phyloP scores from a whole-genome alignment of 2,113 vertebrate species.

The Tringa solitaria region DNA sequence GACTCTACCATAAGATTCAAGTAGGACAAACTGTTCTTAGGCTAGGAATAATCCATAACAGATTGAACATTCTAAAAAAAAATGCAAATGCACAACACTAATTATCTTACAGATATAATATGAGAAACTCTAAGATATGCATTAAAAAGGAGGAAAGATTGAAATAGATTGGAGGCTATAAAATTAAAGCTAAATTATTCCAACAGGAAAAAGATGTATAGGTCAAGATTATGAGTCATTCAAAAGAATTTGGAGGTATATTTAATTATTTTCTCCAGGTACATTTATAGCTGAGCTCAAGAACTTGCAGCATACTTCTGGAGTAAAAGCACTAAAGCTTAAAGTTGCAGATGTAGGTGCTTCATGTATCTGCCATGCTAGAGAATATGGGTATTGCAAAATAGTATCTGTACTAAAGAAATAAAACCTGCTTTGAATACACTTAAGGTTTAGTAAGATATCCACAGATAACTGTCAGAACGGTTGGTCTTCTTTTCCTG shows the following conservation, averaged over 20 bases:
- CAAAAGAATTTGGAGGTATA: background rate
- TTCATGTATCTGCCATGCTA: background rate
- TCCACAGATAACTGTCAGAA: background rate
- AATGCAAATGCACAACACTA: background rate
- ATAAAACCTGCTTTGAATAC: background rate
- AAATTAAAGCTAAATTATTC: background rate
- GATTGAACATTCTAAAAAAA: background rate
- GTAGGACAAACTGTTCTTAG: background rate
- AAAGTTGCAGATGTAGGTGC: background rate
- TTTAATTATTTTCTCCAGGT: background rate
- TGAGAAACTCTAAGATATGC: background rate
- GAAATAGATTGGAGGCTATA: background rate
- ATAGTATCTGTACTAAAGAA: background rate
- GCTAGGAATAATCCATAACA: constrained; percentile 4
- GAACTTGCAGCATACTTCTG: rapidly evolving
- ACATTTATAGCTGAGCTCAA: background rate
- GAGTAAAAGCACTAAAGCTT: background rate
- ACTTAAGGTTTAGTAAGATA: background rate
- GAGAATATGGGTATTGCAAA: background rate
- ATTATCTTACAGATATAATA: background rate
- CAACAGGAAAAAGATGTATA: background rate
- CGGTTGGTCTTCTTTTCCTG: background rate
- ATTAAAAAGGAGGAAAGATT: background rate
- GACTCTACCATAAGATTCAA: background rate
- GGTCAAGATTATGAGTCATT: background rate